Conservation (phyloP, 2,888 invertebrate genomes). For the Globia sparganii region DNA sequence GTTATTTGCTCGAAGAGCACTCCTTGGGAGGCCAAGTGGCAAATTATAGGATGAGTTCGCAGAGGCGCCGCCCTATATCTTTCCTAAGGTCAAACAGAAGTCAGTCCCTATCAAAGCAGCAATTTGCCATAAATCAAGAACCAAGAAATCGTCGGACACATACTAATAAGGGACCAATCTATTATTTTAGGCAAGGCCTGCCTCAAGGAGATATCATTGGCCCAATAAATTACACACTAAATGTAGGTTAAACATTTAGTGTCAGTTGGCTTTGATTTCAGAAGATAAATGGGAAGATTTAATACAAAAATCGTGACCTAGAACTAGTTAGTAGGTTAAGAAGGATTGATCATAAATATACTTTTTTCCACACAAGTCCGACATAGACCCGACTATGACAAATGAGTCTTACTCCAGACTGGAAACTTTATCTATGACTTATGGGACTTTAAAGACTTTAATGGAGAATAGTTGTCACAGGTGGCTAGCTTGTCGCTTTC, state of each 20-base stretch:
- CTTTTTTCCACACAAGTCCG: constrained; percentile 41
- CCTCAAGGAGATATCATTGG: constrained; percentile 36
- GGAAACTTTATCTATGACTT: constrained; percentile 52
- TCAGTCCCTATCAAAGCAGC: constrained; percentile 29
- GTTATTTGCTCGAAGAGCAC: constrained; percentile 13
- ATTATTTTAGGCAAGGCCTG: constrained; percentile 34
- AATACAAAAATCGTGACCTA: constrained; percentile 34
- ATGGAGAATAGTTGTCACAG: constrained; percentile 52
- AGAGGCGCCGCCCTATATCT: constrained; percentile 3
- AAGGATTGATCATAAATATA: constrained; percentile 51
- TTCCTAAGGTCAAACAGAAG: constrained; percentile 30
- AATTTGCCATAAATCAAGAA: constrained; percentile 56
- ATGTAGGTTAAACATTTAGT: constrained; percentile 24
- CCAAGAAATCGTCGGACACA: constrained; percentile 46
- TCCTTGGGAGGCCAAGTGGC: constrained; percentile 42
- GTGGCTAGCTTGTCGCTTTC: constrained; percentile 33
- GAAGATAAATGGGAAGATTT: constrained; percentile 30
- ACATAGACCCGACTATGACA: constrained; percentile 52
- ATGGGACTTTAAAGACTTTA: constrained; percentile 56
- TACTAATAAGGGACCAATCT: constrained; percentile 45
- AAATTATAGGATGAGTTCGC: constrained; percentile 42
- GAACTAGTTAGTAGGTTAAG: constrained; percentile 16
- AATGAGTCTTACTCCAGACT: constrained; percentile 48
- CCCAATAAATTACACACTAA: constrained; percentile 40
- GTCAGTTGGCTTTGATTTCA: constrained; percentile 17